Base-by-base conservation (phyloP, 2,888 invertebrate species). In the Willowsia nigromaculata region DNA sequence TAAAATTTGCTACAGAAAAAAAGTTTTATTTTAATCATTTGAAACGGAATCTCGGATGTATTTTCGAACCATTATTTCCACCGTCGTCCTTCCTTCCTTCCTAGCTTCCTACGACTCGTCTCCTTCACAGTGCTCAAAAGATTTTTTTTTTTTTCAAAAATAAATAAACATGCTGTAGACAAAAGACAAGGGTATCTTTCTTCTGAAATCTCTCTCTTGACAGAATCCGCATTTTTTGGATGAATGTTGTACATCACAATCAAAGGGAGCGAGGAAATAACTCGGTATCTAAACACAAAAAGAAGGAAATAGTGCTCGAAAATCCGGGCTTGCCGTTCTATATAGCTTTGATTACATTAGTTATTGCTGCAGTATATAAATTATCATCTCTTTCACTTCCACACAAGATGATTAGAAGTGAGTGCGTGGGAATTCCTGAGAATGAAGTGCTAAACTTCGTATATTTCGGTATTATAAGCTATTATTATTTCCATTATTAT, bases 341-440 rank as follows among this genome's bases (percentile, higher is more conserved):
- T 43, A 33, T 33, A n/a, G 71, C 71, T 47, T 43, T 74, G 71
- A 47, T 43, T 71, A 22, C 4, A 25, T 27, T 27, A 13, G 27
- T 62, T 37, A 13, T 71, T 71, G 40, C 43, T 47, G 1, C 25
- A 18, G 30, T 7, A 76, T 50, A 50, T 76, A 50, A 50, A 76
- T 50, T 30, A 30, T 30, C 50, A 13, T 76, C 53, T 53, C 76
- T 53, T 50, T 76, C 50, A 43, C 47, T 50, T 76, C 50, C 76
- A 76, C 76, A 76, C 53, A 76, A 50, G 50, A 30, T 76, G 76
- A 76, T 76, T 76, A 76, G 76, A 76, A 59, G 56, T 59, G 53
- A 84, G 83, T 88, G 88, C 88, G 88, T 88, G 88, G 88, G 88
- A 88, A 84, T 88, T 78, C 53, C 76, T 88, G 65, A 78, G 84